Conservation (phyloP, 2,888 invertebrate species). For the Agriopis leucophaearia region DNA sequence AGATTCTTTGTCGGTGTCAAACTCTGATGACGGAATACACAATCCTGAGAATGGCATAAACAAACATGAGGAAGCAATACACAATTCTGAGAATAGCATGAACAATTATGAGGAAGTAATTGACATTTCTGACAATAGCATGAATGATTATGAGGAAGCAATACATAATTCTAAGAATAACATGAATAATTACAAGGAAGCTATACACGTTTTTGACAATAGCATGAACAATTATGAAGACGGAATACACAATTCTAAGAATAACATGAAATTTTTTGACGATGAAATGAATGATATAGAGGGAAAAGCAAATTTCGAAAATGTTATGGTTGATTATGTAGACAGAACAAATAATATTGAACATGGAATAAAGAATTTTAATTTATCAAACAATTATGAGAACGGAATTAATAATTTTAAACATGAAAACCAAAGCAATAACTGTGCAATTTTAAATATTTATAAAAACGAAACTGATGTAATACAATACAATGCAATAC, state of each 20-base stretch:
- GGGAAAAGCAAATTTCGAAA: too few relatives aligned
- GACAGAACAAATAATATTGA: background rate
- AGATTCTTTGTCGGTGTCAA: background rate
- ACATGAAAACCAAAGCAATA: background rate
- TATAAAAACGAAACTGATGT: background rate
- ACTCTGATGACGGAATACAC: background rate
- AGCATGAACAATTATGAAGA: too few relatives aligned
- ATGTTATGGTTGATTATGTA: too few relatives aligned
- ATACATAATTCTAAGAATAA: background rate
- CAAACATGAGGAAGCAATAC: background rate
- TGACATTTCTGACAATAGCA: background rate
- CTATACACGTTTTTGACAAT: background rate
- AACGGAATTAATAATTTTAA: background rate
- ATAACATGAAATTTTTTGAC: background rate
- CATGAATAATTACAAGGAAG: background rate
- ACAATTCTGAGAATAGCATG: background rate
- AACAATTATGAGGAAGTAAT: background rate
- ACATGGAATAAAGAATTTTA: background rate
- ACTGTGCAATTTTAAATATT: background rate
- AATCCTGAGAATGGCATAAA: background rate
- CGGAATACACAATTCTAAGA: background rate
- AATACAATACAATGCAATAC: conserved; percentile 45
- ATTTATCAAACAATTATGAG: background rate
- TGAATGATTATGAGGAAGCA: background rate
- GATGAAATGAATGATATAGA: too few relatives aligned